phyloP scores from a whole-genome alignment of 2,113 vertebrate genomes.

The Chrysemys picta region DNA sequence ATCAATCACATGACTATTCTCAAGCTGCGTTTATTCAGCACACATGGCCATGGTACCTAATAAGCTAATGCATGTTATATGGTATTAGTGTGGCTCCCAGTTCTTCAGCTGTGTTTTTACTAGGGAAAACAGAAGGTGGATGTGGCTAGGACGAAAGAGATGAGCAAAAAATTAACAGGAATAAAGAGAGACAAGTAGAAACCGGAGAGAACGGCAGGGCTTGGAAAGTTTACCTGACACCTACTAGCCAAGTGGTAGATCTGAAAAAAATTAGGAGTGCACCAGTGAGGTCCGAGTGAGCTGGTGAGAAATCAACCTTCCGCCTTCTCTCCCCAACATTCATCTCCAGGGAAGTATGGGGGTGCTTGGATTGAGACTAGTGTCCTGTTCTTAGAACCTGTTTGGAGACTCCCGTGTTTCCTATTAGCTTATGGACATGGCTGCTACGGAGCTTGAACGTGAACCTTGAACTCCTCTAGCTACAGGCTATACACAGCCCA shows the following conservation, averaged over 20 bases:
- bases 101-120: not conserved
- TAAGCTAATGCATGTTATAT: not conserved
- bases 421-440: accelerated
- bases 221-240: slow-evolving; percentile 10
- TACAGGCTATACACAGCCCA: not conserved
- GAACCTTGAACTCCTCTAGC: not conserved
- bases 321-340: not conserved
- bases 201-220: not conserved
- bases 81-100: slow-evolving; percentile 25
- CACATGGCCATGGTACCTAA: slow-evolving; percentile 55
- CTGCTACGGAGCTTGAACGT: not conserved
- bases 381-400: not conserved
- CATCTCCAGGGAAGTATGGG: not conserved
- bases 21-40: slow-evolving; percentile 62
- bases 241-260: slow-evolving; percentile 29
- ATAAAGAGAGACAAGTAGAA: not conserved
- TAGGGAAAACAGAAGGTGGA: not conserved
- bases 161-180: not conserved
- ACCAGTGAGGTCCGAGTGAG: not conserved
- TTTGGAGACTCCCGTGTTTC: not conserved
- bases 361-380: not conserved
- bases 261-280: slow-evolving; percentile 43
- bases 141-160: accelerated
- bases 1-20: slow-evolving; percentile 61
- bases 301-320: not conserved